These are phyloP conservation scores for Microctenopoma steveboyesi DNA, from an alignment of 2,797 vertebrate genomes.

Conservation along the genomic window DNA sequence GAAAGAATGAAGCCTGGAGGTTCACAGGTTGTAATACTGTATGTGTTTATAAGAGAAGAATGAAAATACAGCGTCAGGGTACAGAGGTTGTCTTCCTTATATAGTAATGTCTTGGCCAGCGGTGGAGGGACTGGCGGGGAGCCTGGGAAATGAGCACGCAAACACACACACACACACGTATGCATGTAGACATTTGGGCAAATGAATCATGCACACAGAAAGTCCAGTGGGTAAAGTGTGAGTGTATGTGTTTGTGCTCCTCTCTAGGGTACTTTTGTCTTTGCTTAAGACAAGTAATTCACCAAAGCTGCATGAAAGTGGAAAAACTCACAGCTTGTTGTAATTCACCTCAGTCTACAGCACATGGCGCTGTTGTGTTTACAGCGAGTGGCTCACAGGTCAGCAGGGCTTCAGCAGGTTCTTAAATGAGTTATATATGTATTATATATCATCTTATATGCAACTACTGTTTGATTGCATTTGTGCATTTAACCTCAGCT, in stretches of 20 bases:
- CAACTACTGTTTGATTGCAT: too few relatives aligned
- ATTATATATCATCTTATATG: too few relatives aligned
- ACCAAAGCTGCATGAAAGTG: too few relatives aligned
- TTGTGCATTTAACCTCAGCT: not conserved
- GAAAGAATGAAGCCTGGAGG: too few relatives aligned
- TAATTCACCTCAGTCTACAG: constrained; percentile 29
- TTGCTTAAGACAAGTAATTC: not conserved
- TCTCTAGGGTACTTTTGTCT: not conserved
- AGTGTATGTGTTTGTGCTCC: not conserved
- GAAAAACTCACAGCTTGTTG: not conserved
- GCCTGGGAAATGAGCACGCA: constrained; percentile 36
- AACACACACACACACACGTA: not conserved
- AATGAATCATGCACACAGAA: not conserved
- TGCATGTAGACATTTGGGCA: not conserved
- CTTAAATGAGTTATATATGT: too few relatives aligned
- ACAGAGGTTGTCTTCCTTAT: constrained; percentile 49
- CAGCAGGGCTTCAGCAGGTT: too few relatives aligned
- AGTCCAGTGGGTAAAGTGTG: not conserved
- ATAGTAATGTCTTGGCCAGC: constrained; percentile 41
- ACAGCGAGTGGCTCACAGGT: not conserved
- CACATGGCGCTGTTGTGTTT: constrained; percentile 16
- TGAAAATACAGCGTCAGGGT: not conserved
- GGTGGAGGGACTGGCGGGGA: constrained; percentile 23
- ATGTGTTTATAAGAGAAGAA: not conserved
- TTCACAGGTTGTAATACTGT: not conserved